These are phyloP conservation scores for Diachasmimorpha longicaudata DNA, from an alignment of 1,140 invertebrate genomes.

Conservation along the genomic window DNA sequence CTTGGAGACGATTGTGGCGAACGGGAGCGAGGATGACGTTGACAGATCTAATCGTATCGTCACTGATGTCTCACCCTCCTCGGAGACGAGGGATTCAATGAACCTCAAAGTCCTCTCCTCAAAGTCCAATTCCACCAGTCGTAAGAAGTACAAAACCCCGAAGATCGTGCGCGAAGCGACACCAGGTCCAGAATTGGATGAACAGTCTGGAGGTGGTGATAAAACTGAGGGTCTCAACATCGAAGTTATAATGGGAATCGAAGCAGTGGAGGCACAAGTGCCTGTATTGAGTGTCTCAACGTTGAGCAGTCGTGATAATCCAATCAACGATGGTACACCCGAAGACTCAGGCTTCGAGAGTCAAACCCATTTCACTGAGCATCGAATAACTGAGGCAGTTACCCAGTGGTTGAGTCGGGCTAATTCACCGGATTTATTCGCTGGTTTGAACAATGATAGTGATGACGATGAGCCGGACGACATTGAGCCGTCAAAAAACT, in stretches of 20 bases:
- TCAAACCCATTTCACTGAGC: slow-evolving; percentile 35
- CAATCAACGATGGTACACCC: slow-evolving; percentile 32
- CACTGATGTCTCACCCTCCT: background rate
- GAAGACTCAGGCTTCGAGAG: slow-evolving; percentile 54
- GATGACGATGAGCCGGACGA: slow-evolving; percentile 21
- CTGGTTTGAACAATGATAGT: slow-evolving; percentile 21
- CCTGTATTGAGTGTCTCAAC: slow-evolving; percentile 9
- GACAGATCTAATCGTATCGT: background rate
- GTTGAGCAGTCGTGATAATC: slow-evolving; percentile 23
- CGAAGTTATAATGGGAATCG: slow-evolving; percentile 26
- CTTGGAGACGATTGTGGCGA: slow-evolving; percentile 18
- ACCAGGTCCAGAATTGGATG: slow-evolving; percentile 21
- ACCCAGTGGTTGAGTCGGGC: slow-evolving; percentile 55
- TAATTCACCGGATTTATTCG: slow-evolving; percentile 50
- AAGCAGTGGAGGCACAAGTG: slow-evolving; percentile 19
- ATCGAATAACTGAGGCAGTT: slow-evolving; percentile 58
- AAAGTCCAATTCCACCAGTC: background rate
- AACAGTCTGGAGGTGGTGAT: background rate
- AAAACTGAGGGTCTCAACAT: background rate
- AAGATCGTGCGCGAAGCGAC: slow-evolving; percentile 42
- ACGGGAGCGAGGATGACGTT: slow-evolving; percentile 9
- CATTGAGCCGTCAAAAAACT: slow-evolving; percentile 63
- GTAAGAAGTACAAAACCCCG: slow-evolving; percentile 25
- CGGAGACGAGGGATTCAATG: slow-evolving; percentile 1
- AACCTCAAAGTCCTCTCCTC: background rate